A percentile compares a stretch with the other conserved stretches of the same genome.
Conservation (phyloP, 2,797 vertebrate genomes). For the Smutsia gigantea region DNA sequence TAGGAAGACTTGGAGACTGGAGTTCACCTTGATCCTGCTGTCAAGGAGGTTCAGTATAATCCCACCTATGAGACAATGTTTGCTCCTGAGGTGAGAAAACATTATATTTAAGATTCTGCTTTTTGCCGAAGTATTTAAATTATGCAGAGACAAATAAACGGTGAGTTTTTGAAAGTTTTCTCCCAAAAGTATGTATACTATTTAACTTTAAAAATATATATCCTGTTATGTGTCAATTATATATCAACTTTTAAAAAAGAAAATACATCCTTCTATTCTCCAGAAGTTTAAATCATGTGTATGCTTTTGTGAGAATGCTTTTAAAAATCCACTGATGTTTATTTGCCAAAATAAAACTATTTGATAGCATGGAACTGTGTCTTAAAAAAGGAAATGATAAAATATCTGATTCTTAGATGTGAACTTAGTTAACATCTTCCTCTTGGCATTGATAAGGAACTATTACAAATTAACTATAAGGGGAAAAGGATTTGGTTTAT, state of each 20-base stretch:
- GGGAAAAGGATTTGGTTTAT: not conserved
- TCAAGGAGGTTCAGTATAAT: slow-evolving; percentile 96
- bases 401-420: slow-evolving; percentile 28
- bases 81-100: slow-evolving; percentile 94
- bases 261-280: not conserved
- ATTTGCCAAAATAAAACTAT: not conserved
- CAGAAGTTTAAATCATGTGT: not conserved
- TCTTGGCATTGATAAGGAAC: slow-evolving; percentile 13
- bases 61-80: slow-evolving; percentile 98
- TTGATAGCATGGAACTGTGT: not conserved
- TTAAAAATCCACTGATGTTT: slow-evolving; percentile 10
- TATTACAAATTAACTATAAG: slow-evolving; percentile 35
- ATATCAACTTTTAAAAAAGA: not conserved
- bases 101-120: not conserved
- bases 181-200: not conserved
- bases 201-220: slow-evolving; percentile 41
- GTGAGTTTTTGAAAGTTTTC: slow-evolving; percentile 46
- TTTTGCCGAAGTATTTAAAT: slow-evolving; percentile 34
- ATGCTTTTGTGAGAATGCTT: slow-evolving; percentile 31
- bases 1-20: slow-evolving; percentile 97
- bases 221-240: not conserved
- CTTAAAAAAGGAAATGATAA: slow-evolving; percentile 12
- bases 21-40: slow-evolving; percentile 93
- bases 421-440: not conserved
- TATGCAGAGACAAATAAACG: not conserved